Percentiles rank a stretch among this genome's conserved stretches.
phyloP scores from a whole-genome alignment of 2,113 vertebrate genomes.

The Empidonax alnorum region DNA sequence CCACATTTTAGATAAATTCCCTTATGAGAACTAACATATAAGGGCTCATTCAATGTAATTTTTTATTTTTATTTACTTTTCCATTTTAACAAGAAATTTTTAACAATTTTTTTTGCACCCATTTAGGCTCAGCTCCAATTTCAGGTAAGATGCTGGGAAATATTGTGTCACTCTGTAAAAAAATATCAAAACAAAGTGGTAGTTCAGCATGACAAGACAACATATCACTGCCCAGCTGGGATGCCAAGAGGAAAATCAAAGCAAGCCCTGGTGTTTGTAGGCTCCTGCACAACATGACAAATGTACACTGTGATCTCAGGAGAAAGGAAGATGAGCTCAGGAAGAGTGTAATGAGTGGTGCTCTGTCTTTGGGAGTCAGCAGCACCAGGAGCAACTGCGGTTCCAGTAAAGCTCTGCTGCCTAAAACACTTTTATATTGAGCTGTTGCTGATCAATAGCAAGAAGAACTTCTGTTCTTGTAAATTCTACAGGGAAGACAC shows the following conservation, averaged over 20 bases:
- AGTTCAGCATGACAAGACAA: constrained; percentile 7
- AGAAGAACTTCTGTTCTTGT: not conserved
- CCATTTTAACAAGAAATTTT: not conserved
- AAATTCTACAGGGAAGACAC: not conserved
- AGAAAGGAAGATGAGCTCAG: constrained; percentile 2
- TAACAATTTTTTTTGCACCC: not conserved
- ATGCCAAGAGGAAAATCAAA: constrained; percentile 46
- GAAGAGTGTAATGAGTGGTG: not conserved
- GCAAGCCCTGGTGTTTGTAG: not conserved
- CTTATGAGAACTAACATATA: not conserved
- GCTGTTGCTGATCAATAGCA: not conserved
- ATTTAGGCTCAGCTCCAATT: not conserved
- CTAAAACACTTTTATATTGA: not conserved
- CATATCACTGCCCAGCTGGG: constrained; percentile 6
- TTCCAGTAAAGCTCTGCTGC: not conserved
- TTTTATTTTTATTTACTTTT: not conserved
- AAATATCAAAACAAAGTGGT: not conserved
- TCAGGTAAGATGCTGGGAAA: not conserved
- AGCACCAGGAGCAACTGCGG: not conserved
- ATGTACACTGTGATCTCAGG: not conserved
- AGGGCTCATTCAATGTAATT: not conserved
- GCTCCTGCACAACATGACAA: not conserved
- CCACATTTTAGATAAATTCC: not conserved
- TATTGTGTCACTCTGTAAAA: not conserved
- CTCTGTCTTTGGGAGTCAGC: constrained; percentile 7